Percentiles rank a stretch among this genome's conserved stretches.
Evolutionary conservation across 37 sponge, comb jelly and placozoan genomes (phyloP).

Genomic region (Aplysina aerophoba): DNA sequence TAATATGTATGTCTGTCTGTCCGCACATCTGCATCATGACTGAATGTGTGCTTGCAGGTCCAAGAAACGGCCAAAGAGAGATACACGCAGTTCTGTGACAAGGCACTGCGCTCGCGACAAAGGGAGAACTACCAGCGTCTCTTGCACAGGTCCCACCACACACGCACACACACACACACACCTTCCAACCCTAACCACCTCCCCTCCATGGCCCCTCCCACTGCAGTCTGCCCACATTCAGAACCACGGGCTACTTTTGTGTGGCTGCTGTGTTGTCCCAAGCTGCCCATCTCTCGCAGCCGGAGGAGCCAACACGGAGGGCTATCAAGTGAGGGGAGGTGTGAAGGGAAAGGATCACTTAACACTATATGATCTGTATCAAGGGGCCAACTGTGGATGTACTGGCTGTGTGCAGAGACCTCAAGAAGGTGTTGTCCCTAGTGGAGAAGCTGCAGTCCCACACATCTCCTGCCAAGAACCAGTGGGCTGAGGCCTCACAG

Average conservation of each 20-base stretch:
- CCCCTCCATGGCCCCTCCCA: background rate
- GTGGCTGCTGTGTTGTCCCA: background rate
- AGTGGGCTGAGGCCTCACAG: constrained; percentile 63
- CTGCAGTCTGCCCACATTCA: background rate
- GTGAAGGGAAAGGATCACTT: background rate
- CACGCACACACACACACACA: too few species aligned
- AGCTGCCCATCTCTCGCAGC: background rate
- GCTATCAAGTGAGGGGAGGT: background rate
- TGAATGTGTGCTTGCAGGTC: constrained; percentile 23
- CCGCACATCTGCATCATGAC: background rate
- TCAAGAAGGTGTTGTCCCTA: constrained; percentile 69
- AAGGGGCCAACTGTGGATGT: too few species aligned
- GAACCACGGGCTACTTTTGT: background rate
- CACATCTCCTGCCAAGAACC: constrained; percentile 53
- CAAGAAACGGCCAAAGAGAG: constrained; percentile 34
- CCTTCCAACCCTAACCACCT: too few species aligned
- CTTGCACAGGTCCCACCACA: constrained; percentile 22
- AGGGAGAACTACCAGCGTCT: constrained; percentile 67
- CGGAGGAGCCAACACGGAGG: background rate
- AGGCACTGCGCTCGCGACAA: constrained; percentile 62
- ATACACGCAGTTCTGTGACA: constrained; percentile 20
- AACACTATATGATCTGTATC: background rate
- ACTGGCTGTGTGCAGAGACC: constrained; percentile 34
- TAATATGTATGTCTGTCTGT: background rate
- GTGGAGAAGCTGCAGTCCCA: constrained; percentile 68